Evolutionary conservation across 2,888 invertebrate species (phyloP).

Genomic region (Thereva nobilitata): DNA sequence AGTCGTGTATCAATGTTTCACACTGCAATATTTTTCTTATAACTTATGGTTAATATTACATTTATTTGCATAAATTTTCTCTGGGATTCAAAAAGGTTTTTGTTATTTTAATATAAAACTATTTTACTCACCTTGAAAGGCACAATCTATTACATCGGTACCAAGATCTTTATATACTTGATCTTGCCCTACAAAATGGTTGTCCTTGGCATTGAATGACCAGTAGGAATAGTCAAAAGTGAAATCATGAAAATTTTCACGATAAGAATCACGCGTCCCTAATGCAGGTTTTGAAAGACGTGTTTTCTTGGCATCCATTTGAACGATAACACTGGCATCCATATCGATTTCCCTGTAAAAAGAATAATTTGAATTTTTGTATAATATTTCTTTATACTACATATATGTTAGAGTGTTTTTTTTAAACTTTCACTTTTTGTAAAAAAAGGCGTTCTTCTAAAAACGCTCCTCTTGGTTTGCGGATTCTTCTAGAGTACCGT

Average conservation of each 20-base stretch:
- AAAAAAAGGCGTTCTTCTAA: too few relatives aligned
- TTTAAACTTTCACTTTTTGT: too few relatives aligned
- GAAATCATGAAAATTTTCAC: conserved; percentile 78
- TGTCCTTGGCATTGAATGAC: conserved; percentile 73
- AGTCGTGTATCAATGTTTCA: too few relatives aligned
- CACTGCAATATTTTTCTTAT: too few relatives aligned
- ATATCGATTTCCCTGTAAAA: conserved; percentile 76
- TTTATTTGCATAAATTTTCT: too few relatives aligned
- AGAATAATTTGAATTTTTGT: neutral
- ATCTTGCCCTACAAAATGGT: conserved; percentile 79
- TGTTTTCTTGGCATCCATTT: conserved; percentile 85
- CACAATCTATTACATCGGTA: conserved; percentile 74
- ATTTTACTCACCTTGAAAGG: conserved; percentile 67
- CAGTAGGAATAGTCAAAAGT: conserved; percentile 90
- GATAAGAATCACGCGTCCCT: conserved; percentile 54
- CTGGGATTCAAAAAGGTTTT: neutral
- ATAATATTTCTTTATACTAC: neutral
- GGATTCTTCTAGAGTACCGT: too few relatives aligned
- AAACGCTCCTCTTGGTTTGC: too few relatives aligned
- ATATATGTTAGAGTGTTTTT: too few relatives aligned
- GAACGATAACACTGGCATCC: conserved; percentile 79
- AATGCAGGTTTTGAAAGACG: conserved; percentile 72
- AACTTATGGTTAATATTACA: too few relatives aligned
- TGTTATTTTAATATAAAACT: neutral
- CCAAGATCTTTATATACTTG: conserved; percentile 75